Conservation (phyloP, 2,113 vertebrate species). For the Aythya baeri region DNA sequence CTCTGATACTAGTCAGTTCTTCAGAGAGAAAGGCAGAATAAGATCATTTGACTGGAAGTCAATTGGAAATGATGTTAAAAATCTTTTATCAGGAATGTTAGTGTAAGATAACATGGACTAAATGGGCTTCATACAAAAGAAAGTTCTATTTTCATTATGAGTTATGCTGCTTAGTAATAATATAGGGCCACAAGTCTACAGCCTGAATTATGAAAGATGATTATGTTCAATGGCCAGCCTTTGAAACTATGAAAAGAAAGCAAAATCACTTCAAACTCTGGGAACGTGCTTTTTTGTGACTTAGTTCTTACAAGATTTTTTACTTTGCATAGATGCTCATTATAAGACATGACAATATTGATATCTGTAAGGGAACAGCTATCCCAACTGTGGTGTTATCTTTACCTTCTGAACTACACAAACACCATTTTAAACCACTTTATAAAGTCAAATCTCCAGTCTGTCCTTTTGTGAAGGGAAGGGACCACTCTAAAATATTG, state of each 20-base stretch:
- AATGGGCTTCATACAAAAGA: background rate
- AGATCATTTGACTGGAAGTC: background rate
- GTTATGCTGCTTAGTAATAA: background rate
- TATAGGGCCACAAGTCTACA: background rate
- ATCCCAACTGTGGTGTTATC: background rate
- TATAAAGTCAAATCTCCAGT: background rate
- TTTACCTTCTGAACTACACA: background rate
- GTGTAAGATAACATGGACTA: background rate
- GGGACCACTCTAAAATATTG: background rate
- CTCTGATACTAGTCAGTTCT: background rate
- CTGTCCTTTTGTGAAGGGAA: background rate
- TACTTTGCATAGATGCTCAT: background rate
- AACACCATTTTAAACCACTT: background rate
- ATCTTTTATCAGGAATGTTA: background rate
- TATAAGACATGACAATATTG: background rate
- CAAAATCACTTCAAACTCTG: background rate
- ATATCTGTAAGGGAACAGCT: background rate
- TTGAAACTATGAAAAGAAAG: background rate
- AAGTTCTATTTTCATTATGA: background rate
- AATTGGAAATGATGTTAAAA: background rate
- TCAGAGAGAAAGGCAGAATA: background rate
- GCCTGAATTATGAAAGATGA: background rate
- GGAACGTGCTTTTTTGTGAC: background rate
- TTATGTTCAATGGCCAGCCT: background rate
- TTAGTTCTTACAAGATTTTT: background rate